These are phyloP conservation scores for Ryuthela nishihirai DNA, from an alignment of 2,888 invertebrate species.

Conservation along the genomic window DNA sequence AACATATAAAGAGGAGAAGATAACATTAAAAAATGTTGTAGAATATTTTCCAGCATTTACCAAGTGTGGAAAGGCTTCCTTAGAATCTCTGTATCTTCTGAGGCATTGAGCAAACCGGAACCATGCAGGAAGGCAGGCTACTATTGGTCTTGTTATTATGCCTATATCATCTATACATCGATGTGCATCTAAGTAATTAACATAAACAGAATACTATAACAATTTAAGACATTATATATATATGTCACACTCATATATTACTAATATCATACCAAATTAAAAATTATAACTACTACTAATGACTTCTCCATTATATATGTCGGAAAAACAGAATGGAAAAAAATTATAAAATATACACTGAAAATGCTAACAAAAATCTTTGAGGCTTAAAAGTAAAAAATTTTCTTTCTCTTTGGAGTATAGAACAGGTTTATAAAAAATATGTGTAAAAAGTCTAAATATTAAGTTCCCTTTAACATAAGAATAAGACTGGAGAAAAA, in stretches of 20 bases:
- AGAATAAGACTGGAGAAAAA: too few species aligned
- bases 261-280: too few species aligned
- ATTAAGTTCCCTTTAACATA: too few species aligned
- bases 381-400: too few species aligned
- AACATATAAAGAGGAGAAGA: constrained; percentile 70
- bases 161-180: constrained; percentile 33
- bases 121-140: constrained; percentile 94
- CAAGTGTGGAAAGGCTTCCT: constrained; percentile 90
- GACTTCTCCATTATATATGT: too few species aligned
- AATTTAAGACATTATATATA: not conserved
- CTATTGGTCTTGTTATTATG: constrained; percentile 69
- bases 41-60: constrained; percentile 98
- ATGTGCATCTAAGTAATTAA: constrained; percentile 14
- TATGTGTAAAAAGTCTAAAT: too few species aligned
- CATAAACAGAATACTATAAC: not conserved
- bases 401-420: too few species aligned
- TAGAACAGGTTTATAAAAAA: too few species aligned
- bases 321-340: too few species aligned
- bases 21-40: constrained; percentile 90
- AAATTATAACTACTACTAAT: too few species aligned
- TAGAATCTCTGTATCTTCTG: constrained; percentile 88
- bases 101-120: constrained; percentile 96
- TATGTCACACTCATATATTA: not conserved
- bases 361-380: too few species aligned
- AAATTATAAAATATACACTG: too few species aligned